phyloP scores from a whole-genome alignment of 2,888 invertebrate genomes.

The Lutraria lutraria region DNA sequence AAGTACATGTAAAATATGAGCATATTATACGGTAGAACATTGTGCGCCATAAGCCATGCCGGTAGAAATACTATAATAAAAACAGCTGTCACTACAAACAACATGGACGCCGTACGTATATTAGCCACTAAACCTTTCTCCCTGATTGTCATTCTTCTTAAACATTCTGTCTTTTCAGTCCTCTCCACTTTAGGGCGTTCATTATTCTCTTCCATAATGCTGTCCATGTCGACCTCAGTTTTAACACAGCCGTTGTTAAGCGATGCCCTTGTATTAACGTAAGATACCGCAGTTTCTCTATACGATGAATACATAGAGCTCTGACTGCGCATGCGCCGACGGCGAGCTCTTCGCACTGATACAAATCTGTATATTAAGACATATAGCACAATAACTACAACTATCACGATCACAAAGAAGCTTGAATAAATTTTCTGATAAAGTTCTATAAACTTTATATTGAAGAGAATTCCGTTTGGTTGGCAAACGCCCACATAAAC shows the following conservation, averaged over 20 bases:
- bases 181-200: conserved; percentile 38
- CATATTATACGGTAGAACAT: conserved; percentile 77
- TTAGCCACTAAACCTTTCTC: conserved; percentile 82
- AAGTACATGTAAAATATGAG: conserved; percentile 86
- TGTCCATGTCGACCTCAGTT: conserved; percentile 52
- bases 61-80: conserved; percentile 86
- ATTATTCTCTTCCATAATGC: conserved; percentile 21
- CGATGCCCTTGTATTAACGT: conserved; percentile 52
- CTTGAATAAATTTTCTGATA: conserved; percentile 82
- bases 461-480: conserved; percentile 75
- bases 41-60: conserved; percentile 84
- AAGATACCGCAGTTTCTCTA: conserved; percentile 40
- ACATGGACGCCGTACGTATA: conserved; percentile 85
- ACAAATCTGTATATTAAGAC: conserved; percentile 80
- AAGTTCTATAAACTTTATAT: conserved; percentile 68
- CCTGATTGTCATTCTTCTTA: conserved; percentile 73
- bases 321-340: conserved; percentile 61
- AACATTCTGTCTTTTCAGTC: conserved; percentile 55
- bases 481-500: conserved; percentile 36
- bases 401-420: conserved; percentile 82
- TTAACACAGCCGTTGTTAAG: conserved; percentile 54
- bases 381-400: conserved; percentile 83
- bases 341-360: conserved; percentile 68
- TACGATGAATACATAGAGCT: conserved; percentile 62
- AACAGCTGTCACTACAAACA: conserved; percentile 86